phyloP scores from a whole-genome alignment of 2,888 invertebrate species.

The Unio pictorum region DNA sequence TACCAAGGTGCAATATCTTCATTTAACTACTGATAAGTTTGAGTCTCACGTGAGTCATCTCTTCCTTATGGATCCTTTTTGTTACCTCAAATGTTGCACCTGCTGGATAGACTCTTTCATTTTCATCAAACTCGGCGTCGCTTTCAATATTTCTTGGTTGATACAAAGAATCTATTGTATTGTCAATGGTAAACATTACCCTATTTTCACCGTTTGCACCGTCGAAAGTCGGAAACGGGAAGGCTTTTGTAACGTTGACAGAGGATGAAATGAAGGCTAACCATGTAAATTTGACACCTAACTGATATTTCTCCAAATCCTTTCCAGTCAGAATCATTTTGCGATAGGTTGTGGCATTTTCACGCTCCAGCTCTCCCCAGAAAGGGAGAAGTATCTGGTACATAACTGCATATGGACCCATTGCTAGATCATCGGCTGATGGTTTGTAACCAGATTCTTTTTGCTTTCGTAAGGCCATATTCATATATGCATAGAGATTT shows the following conservation, averaged over 20 bases:
- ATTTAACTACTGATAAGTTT: constrained; percentile 6
- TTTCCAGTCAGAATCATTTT: constrained; percentile 11
- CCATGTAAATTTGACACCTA: constrained; percentile 17
- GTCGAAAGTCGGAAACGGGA: constrained; percentile 15
- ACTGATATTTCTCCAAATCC: constrained; percentile 13
- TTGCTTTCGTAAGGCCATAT: constrained; percentile 21
- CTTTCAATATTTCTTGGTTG: constrained; percentile 33
- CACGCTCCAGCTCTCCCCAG: constrained; percentile 10
- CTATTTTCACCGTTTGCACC: constrained; percentile 8
- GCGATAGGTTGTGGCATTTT: constrained; percentile 13
- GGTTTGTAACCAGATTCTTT: constrained; percentile 13
- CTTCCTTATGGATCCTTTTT: constrained; percentile 2
- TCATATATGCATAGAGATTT: constrained; percentile 18
- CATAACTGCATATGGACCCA: constrained; percentile 21
- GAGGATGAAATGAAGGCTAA: constrained; percentile 22
- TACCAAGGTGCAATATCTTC: too few relatives aligned
- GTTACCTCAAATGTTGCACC: constrained; percentile 29
- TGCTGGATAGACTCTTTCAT: constrained; percentile 37
- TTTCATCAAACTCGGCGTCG: constrained; percentile 26
- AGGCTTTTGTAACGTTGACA: constrained; percentile 6
- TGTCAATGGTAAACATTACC: constrained; percentile 29
- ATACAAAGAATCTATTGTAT: constrained; percentile 17
- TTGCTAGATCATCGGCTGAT: constrained; percentile 17
- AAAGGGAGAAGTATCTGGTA: constrained; percentile 22
- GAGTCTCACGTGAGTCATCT: constrained; percentile 10